Evolutionary conservation across 2,888 invertebrate genomes (phyloP).

Genomic region (Siphonodentalium dalli): DNA sequence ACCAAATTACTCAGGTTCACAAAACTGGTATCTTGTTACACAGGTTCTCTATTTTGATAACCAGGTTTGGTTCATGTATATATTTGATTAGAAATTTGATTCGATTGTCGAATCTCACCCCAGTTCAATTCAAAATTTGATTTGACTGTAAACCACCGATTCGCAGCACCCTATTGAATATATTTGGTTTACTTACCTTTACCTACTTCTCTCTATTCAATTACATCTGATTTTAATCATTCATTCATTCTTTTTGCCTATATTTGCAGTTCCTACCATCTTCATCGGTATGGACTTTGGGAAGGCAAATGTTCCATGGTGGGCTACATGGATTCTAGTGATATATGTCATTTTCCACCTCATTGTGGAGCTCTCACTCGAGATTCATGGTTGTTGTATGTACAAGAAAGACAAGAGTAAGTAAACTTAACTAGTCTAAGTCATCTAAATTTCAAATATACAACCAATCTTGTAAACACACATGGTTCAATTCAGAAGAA

Average conservation of each 20-base stretch:
- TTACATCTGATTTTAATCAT: background rate
- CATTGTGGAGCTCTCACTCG: slow-evolving; percentile 78
- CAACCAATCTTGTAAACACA: background rate
- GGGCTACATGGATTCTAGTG: slow-evolving; percentile 87
- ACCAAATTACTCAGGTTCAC: too few relatives aligned
- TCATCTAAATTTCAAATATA: background rate
- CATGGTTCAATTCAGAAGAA: background rate
- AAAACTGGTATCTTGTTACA: too few relatives aligned
- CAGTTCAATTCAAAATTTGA: too few relatives aligned
- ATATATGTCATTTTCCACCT: slow-evolving; percentile 91
- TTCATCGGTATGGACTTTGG: slow-evolving; percentile 88
- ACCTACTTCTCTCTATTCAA: background rate
- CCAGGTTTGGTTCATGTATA: too few relatives aligned
- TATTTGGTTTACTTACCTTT: background rate
- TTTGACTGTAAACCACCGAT: too few relatives aligned
- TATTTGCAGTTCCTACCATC: slow-evolving; percentile 83
- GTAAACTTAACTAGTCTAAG: background rate
- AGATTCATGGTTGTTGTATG: slow-evolving; percentile 66
- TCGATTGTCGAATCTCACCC: too few relatives aligned
- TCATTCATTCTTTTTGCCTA: background rate
- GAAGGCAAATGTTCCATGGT: slow-evolving; percentile 85
- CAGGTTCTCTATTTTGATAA: too few relatives aligned
- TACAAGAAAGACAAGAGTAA: slow-evolving; percentile 62
- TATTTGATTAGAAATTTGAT: too few relatives aligned
- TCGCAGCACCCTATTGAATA: too few relatives aligned